A percentile compares a stretch with the other conserved stretches of the same genome.
Conservation (phyloP, 2,113 vertebrate species). For the Thoracochromis brauschi region DNA sequence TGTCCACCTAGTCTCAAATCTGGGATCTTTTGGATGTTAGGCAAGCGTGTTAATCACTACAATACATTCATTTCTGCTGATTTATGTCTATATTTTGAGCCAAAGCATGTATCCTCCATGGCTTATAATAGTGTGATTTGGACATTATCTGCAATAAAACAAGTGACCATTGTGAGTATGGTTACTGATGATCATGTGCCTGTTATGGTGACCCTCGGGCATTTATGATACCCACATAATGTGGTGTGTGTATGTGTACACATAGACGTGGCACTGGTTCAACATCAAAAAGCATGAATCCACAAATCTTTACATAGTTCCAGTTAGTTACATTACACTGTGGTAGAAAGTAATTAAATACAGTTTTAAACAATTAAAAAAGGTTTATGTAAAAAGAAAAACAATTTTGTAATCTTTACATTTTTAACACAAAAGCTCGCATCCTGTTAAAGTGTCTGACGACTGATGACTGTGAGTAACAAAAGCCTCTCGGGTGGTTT, state of each 20-base stretch:
- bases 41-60: neutral
- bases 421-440: neutral
- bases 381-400: neutral
- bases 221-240: neutral
- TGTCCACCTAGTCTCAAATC: neutral
- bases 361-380: neutral
- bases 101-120: neutral
- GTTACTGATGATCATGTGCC: neutral
- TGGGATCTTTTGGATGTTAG: neutral
- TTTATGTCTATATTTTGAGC: neutral
- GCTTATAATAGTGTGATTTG: neutral
- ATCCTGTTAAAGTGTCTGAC: neutral
- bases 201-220: neutral
- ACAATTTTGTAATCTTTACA: neutral
- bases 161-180: neutral
- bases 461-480: neutral
- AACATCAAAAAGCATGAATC: neutral
- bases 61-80: rapidly evolving
- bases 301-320: rapidly evolving
- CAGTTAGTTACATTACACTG: neutral
- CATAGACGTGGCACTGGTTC: neutral
- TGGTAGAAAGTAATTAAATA: neutral
- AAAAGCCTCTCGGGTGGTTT: neutral
- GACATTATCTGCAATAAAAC: neutral
- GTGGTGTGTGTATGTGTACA: rapidly evolving